These are phyloP conservation scores for Lytechinus pictus DNA, from an alignment of 35 echinoderm and acorn worm species.

Conservation along the genomic window DNA sequence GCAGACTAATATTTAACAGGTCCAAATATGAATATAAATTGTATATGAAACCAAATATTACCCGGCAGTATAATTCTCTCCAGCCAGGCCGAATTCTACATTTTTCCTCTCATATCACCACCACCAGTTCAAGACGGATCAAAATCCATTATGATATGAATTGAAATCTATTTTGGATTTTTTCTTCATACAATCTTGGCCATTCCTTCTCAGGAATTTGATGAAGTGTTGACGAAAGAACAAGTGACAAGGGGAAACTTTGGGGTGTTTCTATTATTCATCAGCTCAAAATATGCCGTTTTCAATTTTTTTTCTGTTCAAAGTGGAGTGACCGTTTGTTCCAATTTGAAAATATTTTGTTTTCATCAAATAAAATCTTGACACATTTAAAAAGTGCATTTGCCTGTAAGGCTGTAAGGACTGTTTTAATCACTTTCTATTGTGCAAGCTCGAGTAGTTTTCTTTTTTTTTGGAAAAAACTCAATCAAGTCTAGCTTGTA, in stretches of 20 bases:
- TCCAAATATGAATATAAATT: conserved; percentile 6
- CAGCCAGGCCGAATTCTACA: neutral
- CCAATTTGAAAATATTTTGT: neutral
- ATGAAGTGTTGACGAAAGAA: neutral
- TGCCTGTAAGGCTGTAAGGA: neutral
- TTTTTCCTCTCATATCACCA: neutral
- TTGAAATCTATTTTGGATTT: neutral
- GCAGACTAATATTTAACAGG: conserved; percentile 2
- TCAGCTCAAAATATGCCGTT: neutral
- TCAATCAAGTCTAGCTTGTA: neutral
- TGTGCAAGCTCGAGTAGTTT: neutral
- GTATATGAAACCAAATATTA: neutral
- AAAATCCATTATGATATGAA: neutral
- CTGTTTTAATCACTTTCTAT: too few species aligned
- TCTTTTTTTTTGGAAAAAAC: neutral
- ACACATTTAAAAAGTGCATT: neutral
- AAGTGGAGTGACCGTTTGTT: neutral
- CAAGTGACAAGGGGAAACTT: neutral
- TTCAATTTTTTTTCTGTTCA: neutral
- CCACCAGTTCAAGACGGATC: neutral
- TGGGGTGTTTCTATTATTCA: neutral
- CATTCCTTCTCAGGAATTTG: neutral
- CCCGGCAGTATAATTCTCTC: neutral
- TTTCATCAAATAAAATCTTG: neutral
- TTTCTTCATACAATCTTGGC: neutral